Evolutionary conservation across 2,113 vertebrate species (phyloP).

Genomic region (Gasterosteus aculeatus): DNA sequence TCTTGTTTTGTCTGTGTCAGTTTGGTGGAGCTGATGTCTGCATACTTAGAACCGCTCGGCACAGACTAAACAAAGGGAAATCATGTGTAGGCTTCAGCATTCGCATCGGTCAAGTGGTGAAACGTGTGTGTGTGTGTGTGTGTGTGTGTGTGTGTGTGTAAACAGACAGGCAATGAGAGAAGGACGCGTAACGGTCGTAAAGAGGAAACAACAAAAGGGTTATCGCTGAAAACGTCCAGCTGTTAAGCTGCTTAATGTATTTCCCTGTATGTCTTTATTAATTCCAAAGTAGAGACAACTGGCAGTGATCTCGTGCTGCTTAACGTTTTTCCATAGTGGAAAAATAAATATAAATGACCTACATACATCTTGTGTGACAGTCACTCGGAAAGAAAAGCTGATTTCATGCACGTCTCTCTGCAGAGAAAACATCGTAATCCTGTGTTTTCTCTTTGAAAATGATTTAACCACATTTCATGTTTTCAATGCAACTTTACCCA

Average conservation of each 20-base stretch:
- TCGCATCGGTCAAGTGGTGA: slow-evolving; percentile 54
- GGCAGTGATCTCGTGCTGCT: slow-evolving; percentile 32
- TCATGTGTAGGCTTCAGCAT: slow-evolving; percentile 31
- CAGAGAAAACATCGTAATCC: slow-evolving; percentile 24
- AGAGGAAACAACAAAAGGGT: background rate
- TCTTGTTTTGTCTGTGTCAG: slow-evolving; percentile 1
- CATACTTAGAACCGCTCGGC: slow-evolving; percentile 34
- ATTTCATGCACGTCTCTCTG: background rate
- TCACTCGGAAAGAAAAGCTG: slow-evolving; percentile 28
- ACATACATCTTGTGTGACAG: slow-evolving; percentile 17
- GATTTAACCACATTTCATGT: slow-evolving; percentile 31
- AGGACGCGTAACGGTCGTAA: background rate
- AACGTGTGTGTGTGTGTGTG: background rate
- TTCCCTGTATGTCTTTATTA: slow-evolving; percentile 3
- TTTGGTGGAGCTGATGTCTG: slow-evolving; percentile 9
- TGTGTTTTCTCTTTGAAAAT: slow-evolving; percentile 36
- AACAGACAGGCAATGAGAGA: slow-evolving; percentile 12
- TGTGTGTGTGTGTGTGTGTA: slow-evolving; percentile 21
- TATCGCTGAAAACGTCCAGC: background rate
- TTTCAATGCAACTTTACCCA: slow-evolving; percentile 51
- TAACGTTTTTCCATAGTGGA: slow-evolving; percentile 31
- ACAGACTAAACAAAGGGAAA: slow-evolving; percentile 40
- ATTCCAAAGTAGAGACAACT: slow-evolving; percentile 43
- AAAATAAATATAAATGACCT: slow-evolving; percentile 26
- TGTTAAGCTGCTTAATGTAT: slow-evolving; percentile 3